These are phyloP conservation scores for Psittacara wagleri DNA, from an alignment of 2,113 vertebrate species.

Conservation along the genomic window DNA sequence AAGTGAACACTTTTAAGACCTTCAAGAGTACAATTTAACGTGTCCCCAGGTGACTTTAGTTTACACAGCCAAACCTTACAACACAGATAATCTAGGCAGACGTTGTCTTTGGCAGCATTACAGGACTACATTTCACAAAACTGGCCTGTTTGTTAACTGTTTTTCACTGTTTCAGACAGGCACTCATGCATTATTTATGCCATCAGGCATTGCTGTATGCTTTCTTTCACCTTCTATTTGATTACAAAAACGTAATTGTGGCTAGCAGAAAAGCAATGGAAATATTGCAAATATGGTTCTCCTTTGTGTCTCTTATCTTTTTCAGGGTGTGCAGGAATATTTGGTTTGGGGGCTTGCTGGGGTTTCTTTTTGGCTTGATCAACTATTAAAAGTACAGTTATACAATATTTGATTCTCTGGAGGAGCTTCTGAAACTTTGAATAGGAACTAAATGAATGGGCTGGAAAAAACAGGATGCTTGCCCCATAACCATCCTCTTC, in stretches of 20 bases:
- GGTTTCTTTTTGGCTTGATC: not conserved
- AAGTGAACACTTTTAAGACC: conserved; percentile 58
- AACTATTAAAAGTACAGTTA: not conserved
- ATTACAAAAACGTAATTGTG: conserved; percentile 26
- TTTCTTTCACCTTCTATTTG: conserved; percentile 49
- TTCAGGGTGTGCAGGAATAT: not conserved
- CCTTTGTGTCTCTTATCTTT: conserved; percentile 2
- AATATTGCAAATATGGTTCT: conserved; percentile 5
- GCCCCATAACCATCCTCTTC: not conserved
- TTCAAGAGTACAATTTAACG: conserved; percentile 43
- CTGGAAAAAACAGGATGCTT: not conserved
- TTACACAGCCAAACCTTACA: conserved; percentile 42
- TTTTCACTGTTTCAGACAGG: conserved; percentile 40
- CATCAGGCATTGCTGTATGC: conserved; percentile 1
- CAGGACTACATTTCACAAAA: conserved; percentile 1
- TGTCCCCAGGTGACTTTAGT: conserved; percentile 46
- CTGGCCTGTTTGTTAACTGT: conserved; percentile 14
- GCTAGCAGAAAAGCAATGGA: conserved; percentile 35
- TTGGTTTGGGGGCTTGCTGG: not conserved
- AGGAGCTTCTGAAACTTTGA: not conserved
- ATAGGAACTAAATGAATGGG: not conserved
- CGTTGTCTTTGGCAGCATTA: conserved; percentile 43
- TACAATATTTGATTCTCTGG: not conserved
- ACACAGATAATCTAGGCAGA: conserved; percentile 56
- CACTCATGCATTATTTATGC: conserved; percentile 31